These are phyloP conservation scores for Trematocara marginatum DNA, from an alignment of 2,113 vertebrate species.

Conservation along the genomic window DNA sequence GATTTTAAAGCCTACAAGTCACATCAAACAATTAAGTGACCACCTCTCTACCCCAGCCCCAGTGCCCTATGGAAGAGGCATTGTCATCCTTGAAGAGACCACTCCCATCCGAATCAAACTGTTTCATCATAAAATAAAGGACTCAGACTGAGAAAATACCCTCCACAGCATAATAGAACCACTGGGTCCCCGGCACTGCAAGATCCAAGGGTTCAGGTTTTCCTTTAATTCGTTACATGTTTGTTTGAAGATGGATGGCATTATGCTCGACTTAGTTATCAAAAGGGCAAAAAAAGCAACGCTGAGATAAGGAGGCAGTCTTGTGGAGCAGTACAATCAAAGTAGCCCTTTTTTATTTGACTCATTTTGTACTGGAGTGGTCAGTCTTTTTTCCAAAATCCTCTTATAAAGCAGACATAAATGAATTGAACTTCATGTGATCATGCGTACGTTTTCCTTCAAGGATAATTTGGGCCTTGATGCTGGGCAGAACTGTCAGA, in stretches of 20 bases:
- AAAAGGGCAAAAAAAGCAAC: constrained; percentile 12
- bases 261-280: constrained; percentile 22
- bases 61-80: background rate
- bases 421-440: background rate
- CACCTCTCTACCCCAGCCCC: background rate
- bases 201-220: background rate
- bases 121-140: background rate
- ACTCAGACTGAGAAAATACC: background rate
- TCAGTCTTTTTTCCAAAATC: background rate
- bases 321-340: constrained; percentile 14
- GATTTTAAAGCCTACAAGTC: background rate
- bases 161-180: background rate
- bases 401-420: background rate
- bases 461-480: constrained; percentile 2
- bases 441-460: background rate
- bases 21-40: background rate
- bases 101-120: background rate
- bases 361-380: background rate
- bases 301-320: constrained; percentile 8
- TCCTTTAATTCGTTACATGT: background rate
- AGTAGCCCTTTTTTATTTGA: constrained; percentile 5
- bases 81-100: background rate
- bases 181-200: background rate
- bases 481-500: background rate
- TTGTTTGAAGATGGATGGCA: background rate